Conservation (phyloP, 2,888 invertebrate genomes). For the Taenaris catops region DNA sequence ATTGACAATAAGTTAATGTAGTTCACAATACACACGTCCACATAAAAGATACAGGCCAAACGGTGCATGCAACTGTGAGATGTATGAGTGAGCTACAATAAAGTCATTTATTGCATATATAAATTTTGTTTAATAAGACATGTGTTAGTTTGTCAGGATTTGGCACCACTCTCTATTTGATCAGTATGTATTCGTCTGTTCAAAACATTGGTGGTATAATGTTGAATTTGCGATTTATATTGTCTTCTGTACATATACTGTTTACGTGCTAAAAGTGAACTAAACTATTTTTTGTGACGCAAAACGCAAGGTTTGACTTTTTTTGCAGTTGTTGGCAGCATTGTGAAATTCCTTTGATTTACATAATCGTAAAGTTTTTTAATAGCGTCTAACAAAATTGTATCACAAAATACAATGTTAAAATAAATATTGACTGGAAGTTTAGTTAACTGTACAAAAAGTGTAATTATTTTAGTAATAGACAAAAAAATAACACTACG, state of each 20-base stretch:
- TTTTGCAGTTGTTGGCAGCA: constrained; percentile 17
- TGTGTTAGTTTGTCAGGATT: constrained; percentile 23
- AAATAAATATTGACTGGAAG: too few species aligned
- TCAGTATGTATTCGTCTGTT: constrained; percentile 21
- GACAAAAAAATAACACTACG: too few species aligned
- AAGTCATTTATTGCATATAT: constrained; percentile 14
- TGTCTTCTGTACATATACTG: constrained; percentile 12
- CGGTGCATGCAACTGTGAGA: constrained; percentile 5
- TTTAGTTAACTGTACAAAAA: too few species aligned
- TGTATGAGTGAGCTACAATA: constrained; percentile 10
- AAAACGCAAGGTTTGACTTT: constrained; percentile 10
- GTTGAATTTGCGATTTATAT: constrained; percentile 1
- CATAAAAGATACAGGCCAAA: constrained; percentile 1
- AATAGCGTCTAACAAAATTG: too few species aligned
- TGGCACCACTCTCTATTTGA: constrained; percentile 27
- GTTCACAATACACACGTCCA: constrained; percentile 18
- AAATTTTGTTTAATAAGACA: constrained; percentile 5
- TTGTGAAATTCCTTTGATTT: constrained; percentile 23
- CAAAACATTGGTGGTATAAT: constrained; percentile 10
- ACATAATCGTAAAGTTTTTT: too few species aligned
- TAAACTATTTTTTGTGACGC: constrained; percentile 7
- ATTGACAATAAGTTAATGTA: constrained; percentile 24
- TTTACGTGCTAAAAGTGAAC: constrained; percentile 16
- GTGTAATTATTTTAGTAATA: too few species aligned
- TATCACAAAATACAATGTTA: too few species aligned